Evolutionary conservation across 2,797 vertebrate species (phyloP), one percentile per base, ranked within the genome.

Genomic region (Scolopax rusticola): DNA sequence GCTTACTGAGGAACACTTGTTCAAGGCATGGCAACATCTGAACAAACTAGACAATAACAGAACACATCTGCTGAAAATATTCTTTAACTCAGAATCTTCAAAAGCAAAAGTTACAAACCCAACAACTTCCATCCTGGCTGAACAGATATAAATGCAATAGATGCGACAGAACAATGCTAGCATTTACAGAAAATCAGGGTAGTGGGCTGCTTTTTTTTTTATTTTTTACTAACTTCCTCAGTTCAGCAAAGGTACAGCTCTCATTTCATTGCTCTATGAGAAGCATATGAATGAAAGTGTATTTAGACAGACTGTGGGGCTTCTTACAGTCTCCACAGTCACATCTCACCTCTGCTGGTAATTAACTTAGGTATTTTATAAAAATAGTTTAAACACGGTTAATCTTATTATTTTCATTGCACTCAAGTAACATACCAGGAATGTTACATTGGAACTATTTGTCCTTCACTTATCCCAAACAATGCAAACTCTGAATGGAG

Each of bases 161-260:
- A 64, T 54, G 28, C 20, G 33, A 77, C 68, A 80, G 43, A 71
- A 88, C 16, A 2, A 93, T 50, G 57, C 24, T 82, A 90, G 59
- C 38, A 38, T 78, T 90, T 80, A 87, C 21, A 84, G 48, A 51
- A 87, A 94, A n/a, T 36, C 36, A 74, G 12, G 12, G 57, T 3
- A 81, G 20, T 1, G 2, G 10, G 1, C 1, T 59, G n/a, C 11
- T 54, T 33, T 61, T 17, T 28, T 4, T 20, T 27, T 3, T 27
- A 12, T 25, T 86, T 92, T 78, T 64, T 48, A 80, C 48, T 83
- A 48, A 8, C 12, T 80, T 83, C 8, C 15, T 73, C 36, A 47
- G 33, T 82, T 92, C 43, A 70, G 15, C 33, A 87, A 91, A 77
- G 32, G n/a, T 33, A 40, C 60, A 83, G 60, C 17, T 59, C 11